Percentiles rank a stretch among this genome's conserved stretches.
These are phyloP conservation scores for Podabrus alpinus DNA, from an alignment of 2,888 invertebrate species.

Conservation along the genomic window DNA sequence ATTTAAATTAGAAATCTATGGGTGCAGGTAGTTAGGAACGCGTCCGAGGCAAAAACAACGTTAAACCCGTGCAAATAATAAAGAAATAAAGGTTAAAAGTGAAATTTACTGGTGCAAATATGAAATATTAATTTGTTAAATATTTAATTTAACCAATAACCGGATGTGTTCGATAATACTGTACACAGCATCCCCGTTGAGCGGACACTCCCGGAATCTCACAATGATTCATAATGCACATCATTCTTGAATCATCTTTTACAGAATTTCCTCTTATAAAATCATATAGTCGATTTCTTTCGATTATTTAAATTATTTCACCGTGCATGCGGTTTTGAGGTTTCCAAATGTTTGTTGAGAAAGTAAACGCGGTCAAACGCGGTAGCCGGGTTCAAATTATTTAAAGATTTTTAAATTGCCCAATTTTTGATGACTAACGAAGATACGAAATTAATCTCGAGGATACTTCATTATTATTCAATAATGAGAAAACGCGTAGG, in stretches of 20 bases:
- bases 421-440: not conserved
- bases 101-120: not conserved
- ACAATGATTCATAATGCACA: constrained; percentile 21
- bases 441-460: not conserved
- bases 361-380: not conserved
- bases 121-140: not conserved
- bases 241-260: constrained; percentile 18
- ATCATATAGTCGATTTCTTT: not conserved
- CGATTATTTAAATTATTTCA: constrained; percentile 6
- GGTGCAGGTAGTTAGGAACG: not conserved
- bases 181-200: constrained; percentile 26
- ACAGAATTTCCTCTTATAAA: constrained; percentile 18
- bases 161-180: constrained; percentile 7
- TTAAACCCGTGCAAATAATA: not conserved
- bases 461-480: not conserved
- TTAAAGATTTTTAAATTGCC: not conserved
- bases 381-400: not conserved
- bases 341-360: not conserved
- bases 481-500: not conserved
- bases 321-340: not conserved
- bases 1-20: not conserved
- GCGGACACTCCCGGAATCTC: constrained; percentile 27
- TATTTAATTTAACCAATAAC: not conserved
- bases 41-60: not conserved
- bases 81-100: not conserved